Evolutionary conservation across 2,113 vertebrate species (phyloP).

Genomic region (Cisticola juncidis): DNA sequence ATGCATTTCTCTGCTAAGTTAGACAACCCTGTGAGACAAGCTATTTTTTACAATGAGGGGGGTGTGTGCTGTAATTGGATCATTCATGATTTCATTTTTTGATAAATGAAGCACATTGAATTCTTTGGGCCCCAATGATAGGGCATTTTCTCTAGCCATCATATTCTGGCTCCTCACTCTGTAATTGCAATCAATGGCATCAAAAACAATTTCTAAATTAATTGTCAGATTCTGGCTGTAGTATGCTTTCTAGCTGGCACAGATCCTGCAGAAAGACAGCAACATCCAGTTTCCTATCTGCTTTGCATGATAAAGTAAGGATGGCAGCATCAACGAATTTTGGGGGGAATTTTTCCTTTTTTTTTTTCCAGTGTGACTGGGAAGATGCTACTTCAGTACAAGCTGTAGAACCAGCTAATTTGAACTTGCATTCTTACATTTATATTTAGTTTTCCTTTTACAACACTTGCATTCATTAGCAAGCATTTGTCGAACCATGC

Average conservation of each 20-base stretch:
- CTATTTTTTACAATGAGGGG: neutral
- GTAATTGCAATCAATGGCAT: neutral
- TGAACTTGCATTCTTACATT: neutral
- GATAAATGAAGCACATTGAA: neutral
- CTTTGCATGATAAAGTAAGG: neutral
- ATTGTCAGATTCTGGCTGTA: neutral
- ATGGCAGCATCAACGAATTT: neutral
- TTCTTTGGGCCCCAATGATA: neutral
- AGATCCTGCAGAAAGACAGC: neutral
- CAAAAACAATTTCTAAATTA: neutral
- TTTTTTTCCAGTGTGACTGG: neutral
- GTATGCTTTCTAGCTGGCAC: neutral
- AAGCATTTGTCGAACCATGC: neutral
- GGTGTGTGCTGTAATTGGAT: neutral
- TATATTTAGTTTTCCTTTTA: constrained; percentile 12
- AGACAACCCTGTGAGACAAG: neutral
- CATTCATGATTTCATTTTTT: neutral
- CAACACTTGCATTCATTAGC: neutral
- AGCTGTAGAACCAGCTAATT: constrained; percentile 15
- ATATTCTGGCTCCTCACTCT: neutral
- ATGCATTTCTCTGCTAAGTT: neutral
- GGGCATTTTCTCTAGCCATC: neutral
- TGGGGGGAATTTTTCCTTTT: neutral
- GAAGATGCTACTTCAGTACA: constrained; percentile 1
- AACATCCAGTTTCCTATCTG: neutral